These are phyloP conservation scores for Chydorus sphaericus DNA, from an alignment of 2,888 invertebrate species.

Conservation along the genomic window DNA sequence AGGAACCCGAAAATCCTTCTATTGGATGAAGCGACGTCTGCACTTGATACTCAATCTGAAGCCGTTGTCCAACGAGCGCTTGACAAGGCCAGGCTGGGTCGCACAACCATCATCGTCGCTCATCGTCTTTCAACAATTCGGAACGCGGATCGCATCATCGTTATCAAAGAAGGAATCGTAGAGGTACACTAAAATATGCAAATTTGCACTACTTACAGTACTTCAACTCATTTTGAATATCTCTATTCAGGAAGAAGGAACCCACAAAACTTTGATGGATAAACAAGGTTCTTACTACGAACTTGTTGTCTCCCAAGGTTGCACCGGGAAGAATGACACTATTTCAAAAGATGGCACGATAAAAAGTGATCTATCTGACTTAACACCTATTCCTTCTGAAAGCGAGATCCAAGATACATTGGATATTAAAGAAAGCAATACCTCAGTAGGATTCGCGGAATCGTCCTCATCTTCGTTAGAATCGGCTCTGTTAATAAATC, in stretches of 20 bases:
- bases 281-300: slow-evolving; percentile 49
- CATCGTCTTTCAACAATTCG: slow-evolving; percentile 25
- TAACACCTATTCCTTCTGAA: background rate
- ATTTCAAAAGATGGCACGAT: background rate
- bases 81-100: slow-evolving; percentile 30
- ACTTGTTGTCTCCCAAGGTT: slow-evolving; percentile 46
- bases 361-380: too few relatives aligned
- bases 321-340: background rate
- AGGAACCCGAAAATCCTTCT: slow-evolving; percentile 32
- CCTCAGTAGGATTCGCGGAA: too few relatives aligned
- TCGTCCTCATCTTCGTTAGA: background rate
- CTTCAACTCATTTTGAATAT: slow-evolving; percentile 18
- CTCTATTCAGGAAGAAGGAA: slow-evolving; percentile 48
- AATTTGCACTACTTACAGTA: too few relatives aligned
- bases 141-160: slow-evolving; percentile 28
- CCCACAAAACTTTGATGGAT: slow-evolving; percentile 50
- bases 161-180: slow-evolving; percentile 45
- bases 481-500: slow-evolving; percentile 8
- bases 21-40: slow-evolving; percentile 37
- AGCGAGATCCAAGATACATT: too few relatives aligned
- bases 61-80: slow-evolving; percentile 35
- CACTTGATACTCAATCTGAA: slow-evolving; percentile 37
- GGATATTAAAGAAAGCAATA: too few relatives aligned
- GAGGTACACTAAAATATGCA: too few relatives aligned
- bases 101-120: slow-evolving; percentile 23